phyloP scores from a whole-genome alignment of 2,797 vertebrate genomes.

The Sebastes jordani region DNA sequence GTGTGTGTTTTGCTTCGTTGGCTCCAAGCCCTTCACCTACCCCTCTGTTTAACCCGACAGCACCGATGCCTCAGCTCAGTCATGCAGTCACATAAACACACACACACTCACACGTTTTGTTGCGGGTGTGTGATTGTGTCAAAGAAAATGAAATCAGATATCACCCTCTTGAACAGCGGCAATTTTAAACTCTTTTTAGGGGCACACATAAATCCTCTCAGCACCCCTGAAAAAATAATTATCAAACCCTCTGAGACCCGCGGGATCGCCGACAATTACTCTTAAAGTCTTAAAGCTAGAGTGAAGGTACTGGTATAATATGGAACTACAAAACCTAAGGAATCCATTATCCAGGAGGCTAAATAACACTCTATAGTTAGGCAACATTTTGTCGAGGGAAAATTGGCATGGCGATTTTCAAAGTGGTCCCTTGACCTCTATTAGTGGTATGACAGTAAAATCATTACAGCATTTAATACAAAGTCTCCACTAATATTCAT shows the following conservation, averaged over 20 bases:
- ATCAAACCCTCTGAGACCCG: too few species aligned
- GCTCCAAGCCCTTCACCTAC: conserved; percentile 26
- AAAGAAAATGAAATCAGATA: conserved; percentile 18
- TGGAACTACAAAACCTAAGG: too few species aligned
- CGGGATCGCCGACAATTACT: too few species aligned
- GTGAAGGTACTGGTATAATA: too few species aligned
- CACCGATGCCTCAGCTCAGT: background rate
- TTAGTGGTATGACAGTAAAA: background rate
- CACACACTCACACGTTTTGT: background rate
- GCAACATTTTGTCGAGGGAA: too few species aligned
- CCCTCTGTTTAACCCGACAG: conserved; percentile 38
- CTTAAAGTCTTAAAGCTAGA: too few species aligned
- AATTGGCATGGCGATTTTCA: too few species aligned
- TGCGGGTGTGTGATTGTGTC: background rate
- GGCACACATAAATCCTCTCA: too few species aligned
- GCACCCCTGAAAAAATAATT: too few species aligned
- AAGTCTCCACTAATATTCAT: background rate
- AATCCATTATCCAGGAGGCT: too few species aligned
- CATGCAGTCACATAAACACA: conserved; percentile 4
- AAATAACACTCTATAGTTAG: too few species aligned
- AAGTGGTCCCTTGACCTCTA: background rate
- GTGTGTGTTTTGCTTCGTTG: conserved; percentile 18
- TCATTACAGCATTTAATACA: background rate
- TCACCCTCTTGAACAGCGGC: background rate
- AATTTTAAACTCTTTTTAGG: too few species aligned